Evolutionary conservation across 2,888 invertebrate species (phyloP).

Genomic region (Cataglyphis cursor): DNA sequence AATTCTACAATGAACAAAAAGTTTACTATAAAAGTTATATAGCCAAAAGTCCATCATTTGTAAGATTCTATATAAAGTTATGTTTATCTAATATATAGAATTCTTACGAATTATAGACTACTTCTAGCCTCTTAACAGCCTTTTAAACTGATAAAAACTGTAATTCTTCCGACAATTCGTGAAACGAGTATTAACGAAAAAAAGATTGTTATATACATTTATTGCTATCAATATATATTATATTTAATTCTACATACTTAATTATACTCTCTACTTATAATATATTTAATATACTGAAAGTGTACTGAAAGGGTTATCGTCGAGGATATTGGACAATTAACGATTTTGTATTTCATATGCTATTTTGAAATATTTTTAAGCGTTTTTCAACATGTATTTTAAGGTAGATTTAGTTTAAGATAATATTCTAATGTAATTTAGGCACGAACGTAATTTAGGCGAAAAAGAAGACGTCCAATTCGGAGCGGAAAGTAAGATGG

Average conservation of each 20-base stretch:
- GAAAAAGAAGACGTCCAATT: slow-evolving; percentile 47
- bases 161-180: slow-evolving; percentile 4
- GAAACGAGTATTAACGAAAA: slow-evolving; percentile 12
- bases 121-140: not conserved
- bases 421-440: slow-evolving; percentile 37
- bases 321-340: slow-evolving; percentile 22
- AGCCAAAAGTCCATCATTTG: not conserved
- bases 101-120: not conserved
- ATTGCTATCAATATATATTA: slow-evolving; percentile 10
- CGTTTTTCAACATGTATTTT: slow-evolving; percentile 35
- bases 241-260: slow-evolving; percentile 12
- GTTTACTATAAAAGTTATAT: not conserved
- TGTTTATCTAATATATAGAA: not conserved
- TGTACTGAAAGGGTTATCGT: slow-evolving; percentile 41
- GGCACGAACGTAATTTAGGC: slow-evolving; percentile 16
- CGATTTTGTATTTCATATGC: slow-evolving; percentile 1
- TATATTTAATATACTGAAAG: slow-evolving; percentile 5
- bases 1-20: slow-evolving; percentile 10
- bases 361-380: slow-evolving; percentile 38
- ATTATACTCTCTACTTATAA: slow-evolving; percentile 13
- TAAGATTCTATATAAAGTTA: not conserved
- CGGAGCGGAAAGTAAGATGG: not conserved
- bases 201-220: slow-evolving; percentile 30
- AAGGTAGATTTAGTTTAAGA: slow-evolving; percentile 31
- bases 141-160: not conserved